phyloP scores from a whole-genome alignment of 2,888 invertebrate species.

The Ypsolopha sequella region DNA sequence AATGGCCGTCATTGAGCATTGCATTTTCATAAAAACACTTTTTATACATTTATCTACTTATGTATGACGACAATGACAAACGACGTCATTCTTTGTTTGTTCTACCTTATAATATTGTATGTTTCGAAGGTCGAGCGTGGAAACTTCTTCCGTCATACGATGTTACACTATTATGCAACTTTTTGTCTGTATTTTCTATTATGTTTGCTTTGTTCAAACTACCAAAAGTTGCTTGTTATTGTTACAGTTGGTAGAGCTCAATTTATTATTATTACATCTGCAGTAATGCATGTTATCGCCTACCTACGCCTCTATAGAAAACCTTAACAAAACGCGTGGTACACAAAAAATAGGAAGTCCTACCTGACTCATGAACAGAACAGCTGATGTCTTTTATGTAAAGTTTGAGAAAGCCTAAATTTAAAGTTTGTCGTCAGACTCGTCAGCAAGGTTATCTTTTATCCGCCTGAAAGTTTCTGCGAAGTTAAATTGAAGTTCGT shows the following conservation, averaged over 20 bases:
- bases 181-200: too few species aligned
- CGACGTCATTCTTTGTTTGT: conserved; percentile 2
- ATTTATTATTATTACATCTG: background rate
- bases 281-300: background rate
- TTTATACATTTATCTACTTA: background rate
- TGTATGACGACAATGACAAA: background rate
- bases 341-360: conserved; percentile 3
- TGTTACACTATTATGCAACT: too few species aligned
- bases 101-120: background rate
- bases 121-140: background rate
- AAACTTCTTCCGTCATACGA: background rate
- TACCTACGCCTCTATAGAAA: background rate
- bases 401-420: background rate
- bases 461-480: too few species aligned
- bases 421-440: background rate
- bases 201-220: too few species aligned
- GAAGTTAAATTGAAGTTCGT: too few species aligned
- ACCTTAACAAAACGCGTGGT: background rate
- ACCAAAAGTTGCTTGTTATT: too few species aligned
- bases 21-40: background rate
- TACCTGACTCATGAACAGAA: conserved; percentile 2
- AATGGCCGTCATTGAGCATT: background rate
- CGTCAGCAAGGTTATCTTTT: background rate
- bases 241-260: too few species aligned
- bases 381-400: conserved; percentile 3